Conservation (phyloP, 2,113 vertebrate species). For the Cryptotis parvus region DNA sequence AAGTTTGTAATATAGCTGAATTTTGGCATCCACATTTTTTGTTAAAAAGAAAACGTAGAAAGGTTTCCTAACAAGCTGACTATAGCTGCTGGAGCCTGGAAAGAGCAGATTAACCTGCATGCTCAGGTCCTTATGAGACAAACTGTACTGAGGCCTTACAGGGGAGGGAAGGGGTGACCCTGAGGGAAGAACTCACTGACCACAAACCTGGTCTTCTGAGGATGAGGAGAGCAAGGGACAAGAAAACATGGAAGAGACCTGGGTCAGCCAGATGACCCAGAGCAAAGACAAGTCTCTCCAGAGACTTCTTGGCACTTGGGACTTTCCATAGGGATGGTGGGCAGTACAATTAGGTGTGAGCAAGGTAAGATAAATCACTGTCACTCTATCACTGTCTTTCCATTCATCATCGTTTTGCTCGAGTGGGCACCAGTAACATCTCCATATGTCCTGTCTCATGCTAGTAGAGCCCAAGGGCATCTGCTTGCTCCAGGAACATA, state of each 20-base stretch:
- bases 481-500: too few relatives aligned
- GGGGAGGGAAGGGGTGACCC: neutral
- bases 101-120: neutral
- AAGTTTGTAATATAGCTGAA: neutral
- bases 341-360: neutral
- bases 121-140: neutral
- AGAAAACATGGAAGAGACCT: neutral
- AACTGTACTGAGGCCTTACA: neutral
- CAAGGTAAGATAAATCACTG: slow-evolving; percentile 2
- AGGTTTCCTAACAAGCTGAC: neutral
- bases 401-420: too few relatives aligned
- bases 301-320: neutral
- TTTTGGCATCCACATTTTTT: slow-evolving; percentile 4
- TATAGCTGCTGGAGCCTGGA: neutral
- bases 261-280: neutral
- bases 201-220: neutral
- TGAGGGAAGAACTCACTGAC: too few relatives aligned
- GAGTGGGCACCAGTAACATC: too few relatives aligned
- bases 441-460: too few relatives aligned
- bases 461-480: too few relatives aligned
- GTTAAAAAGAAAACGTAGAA: slow-evolving; percentile 11
- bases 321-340: neutral
- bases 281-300: neutral
- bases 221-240: neutral
- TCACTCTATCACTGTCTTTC: too few relatives aligned